These are phyloP conservation scores for Psilanteris sp. DNA, from an alignment of 1,140 invertebrate genomes.

Conservation along the genomic window DNA sequence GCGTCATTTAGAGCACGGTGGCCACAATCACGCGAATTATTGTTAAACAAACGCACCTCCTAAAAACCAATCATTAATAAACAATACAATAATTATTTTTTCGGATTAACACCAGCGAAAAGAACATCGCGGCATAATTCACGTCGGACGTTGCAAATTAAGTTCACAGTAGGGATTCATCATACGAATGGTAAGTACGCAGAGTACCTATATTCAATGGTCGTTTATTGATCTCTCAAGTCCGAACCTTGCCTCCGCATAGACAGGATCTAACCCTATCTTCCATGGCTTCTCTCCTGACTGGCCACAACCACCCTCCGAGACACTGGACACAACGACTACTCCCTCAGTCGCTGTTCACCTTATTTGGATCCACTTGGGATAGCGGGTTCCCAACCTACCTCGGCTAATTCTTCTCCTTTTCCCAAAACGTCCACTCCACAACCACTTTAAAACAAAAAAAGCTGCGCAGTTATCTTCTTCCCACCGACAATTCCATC, in stretches of 20 bases:
- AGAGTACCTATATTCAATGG: slow-evolving; percentile 79
- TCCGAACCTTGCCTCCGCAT: slow-evolving; percentile 77
- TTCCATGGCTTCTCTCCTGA: slow-evolving; percentile 75
- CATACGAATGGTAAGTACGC: slow-evolving; percentile 57
- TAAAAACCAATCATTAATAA: too few species aligned
- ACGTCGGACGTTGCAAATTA: slow-evolving; percentile 34
- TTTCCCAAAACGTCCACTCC: slow-evolving; percentile 47
- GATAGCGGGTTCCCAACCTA: slow-evolving; percentile 75
- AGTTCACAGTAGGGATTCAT: slow-evolving; percentile 47
- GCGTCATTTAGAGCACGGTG: too few species aligned
- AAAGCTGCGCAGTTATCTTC: too few species aligned
- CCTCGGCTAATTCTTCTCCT: slow-evolving; percentile 50
- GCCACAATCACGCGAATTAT: too few species aligned
- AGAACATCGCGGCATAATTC: too few species aligned
- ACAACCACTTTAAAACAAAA: too few species aligned
- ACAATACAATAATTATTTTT: too few species aligned
- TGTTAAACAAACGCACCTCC: too few species aligned
- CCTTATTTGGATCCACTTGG: slow-evolving; percentile 70
- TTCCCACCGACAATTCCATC: too few species aligned
- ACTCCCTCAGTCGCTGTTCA: slow-evolving; percentile 69
- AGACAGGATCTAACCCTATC: slow-evolving; percentile 77
- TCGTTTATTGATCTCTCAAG: slow-evolving; percentile 81
- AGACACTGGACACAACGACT: slow-evolving; percentile 77
- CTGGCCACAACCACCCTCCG: slow-evolving; percentile 78
- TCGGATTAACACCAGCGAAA: too few species aligned